Evolutionary conservation across 2,888 invertebrate species (phyloP), one percentile per base, ranked within the genome.

Genomic region (Gryllus longicercus): DNA sequence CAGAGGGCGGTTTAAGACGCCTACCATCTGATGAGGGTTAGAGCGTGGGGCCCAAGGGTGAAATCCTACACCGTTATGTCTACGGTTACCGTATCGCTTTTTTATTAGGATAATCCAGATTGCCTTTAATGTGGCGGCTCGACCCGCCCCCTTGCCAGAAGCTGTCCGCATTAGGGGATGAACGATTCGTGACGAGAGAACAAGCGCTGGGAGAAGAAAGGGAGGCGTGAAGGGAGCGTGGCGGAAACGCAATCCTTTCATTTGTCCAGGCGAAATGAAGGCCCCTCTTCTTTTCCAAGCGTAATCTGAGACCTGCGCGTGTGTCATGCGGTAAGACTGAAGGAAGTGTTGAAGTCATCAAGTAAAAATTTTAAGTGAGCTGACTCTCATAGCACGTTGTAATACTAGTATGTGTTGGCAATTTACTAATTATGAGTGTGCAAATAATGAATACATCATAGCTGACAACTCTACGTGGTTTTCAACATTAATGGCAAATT

Each of bases 41-140:
- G n/a, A 14, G 14, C n/a, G 63, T 63, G n/a, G 63, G 8, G 16
- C 63, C 63, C 63, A 4, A 63, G 63, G 63, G n/a, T 63, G 63
- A 63, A 63, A 63, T 63, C 63, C 63, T 63, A 63, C 63, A 14
- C 63, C 63, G 63, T 63, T 63, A 18, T n/a, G 63, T 63, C 63
- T 63, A 18, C 63, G 16, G 16, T 14, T 63, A 63, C 63, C 14
- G 14, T 63, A 18, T 63, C 63, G 14, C 21, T 63, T 63, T 63
- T n/a, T n/a, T 63, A 63, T 63, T 63, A 63, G 63, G 63, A 63
- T 63, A 63, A 63, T 63, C 63, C 63, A 63, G 63, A 63, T 63
- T 63, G 63, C 63, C n/a, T 63, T n/a, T 63, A 63, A 63, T 63
- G 63, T 63, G 63, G 63, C 63, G 63, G 63, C 63, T 14, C 14